Evolutionary conservation across 2,797 vertebrate species (phyloP).

Genomic region (Chelon labrosus): DNA sequence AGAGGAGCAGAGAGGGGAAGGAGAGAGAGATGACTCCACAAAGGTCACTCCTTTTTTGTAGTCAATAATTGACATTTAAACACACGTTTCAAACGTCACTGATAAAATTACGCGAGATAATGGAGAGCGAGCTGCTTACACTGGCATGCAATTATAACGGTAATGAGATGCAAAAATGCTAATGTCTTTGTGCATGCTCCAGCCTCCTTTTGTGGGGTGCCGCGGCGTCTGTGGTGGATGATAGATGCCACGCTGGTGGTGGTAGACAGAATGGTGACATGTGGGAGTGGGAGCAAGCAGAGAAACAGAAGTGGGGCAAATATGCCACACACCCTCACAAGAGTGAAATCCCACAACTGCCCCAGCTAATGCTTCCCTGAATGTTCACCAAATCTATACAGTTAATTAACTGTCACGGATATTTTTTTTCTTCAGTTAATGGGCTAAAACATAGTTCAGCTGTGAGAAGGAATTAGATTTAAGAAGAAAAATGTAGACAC

Average conservation of each 20-base stretch:
- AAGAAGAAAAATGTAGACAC: neutral
- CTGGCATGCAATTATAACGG: conserved; percentile 93
- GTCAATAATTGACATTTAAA: conserved; percentile 99
- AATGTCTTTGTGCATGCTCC: conserved; percentile 91
- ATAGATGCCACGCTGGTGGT: conserved; percentile 91
- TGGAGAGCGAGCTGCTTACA: conserved; percentile 89
- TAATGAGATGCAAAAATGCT: conserved; percentile 99
- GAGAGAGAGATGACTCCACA: conserved; percentile 86
- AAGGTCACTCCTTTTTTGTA: conserved; percentile 96
- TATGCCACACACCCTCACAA: conserved; percentile 81
- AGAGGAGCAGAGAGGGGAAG: conserved; percentile 63
- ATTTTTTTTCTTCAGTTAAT: conserved; percentile 45
- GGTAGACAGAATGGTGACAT: conserved; percentile 89
- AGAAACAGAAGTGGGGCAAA: conserved; percentile 85
- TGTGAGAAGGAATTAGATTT: neutral
- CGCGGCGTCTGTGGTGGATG: conserved; percentile 88
- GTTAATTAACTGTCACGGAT: conserved; percentile 78
- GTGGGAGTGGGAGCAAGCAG: conserved; percentile 85
- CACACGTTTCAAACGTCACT: conserved; percentile 93
- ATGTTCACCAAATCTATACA: conserved; percentile 73
- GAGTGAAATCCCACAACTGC: conserved; percentile 80
- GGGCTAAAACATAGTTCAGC: conserved; percentile 19
- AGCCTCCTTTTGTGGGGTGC: conserved; percentile 93
- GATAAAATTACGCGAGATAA: conserved; percentile 96
- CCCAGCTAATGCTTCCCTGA: conserved; percentile 75